Conservation (phyloP, 2,113 vertebrate genomes). For the Menura novaehollandiae region DNA sequence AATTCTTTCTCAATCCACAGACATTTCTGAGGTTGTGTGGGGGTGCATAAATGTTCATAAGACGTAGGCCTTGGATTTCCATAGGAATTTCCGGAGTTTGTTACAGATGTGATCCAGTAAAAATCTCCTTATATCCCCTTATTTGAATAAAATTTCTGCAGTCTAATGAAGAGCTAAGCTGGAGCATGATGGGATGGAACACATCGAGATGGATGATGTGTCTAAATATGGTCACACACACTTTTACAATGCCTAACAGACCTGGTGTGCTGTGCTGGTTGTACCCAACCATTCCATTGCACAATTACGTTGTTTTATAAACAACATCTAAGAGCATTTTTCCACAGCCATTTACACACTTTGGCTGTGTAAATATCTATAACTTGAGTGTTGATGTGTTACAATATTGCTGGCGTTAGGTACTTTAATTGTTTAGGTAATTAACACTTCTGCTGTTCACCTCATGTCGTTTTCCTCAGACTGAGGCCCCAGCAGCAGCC, state of each 20-base stretch:
- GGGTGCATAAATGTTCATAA: accelerated
- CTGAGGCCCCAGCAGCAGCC: constrained; percentile 49
- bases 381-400: background rate
- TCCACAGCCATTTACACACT: background rate
- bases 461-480: constrained; percentile 55
- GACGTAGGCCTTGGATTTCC: background rate
- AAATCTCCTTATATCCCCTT: background rate
- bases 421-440: constrained; percentile 58
- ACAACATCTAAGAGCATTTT: background rate
- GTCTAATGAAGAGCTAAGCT: background rate
- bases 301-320: background rate
- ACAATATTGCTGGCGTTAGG: background rate
- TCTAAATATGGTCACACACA: background rate
- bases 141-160: background rate
- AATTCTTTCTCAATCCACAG: background rate
- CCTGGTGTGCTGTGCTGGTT: background rate
- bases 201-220: background rate
- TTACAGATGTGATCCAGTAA: background rate
- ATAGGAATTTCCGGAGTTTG: background rate
- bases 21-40: background rate
- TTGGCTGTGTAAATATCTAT: constrained; percentile 29
- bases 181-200: accelerated
- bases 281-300: background rate
- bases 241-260: background rate
- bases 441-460: constrained; percentile 65